Evolutionary conservation across 1,140 invertebrate genomes (phyloP).

Genomic region (Coenobita brevimanus): DNA sequence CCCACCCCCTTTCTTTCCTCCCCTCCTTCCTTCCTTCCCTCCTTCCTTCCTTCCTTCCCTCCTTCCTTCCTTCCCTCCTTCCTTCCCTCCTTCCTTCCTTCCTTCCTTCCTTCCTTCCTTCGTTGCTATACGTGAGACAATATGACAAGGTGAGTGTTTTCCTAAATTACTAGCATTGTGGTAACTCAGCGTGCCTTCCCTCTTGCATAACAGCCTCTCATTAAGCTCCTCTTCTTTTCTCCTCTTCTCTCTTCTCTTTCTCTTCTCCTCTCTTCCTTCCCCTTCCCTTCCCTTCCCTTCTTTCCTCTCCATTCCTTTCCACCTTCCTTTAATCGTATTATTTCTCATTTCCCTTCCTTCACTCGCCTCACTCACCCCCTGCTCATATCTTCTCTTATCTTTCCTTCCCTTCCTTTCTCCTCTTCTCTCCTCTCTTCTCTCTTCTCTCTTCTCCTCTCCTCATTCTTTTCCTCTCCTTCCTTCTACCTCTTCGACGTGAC

Average conservation of each 20-base stretch:
- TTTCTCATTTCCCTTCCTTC: background rate
- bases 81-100: too few relatives aligned
- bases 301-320: background rate
- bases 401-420: background rate
- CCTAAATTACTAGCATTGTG: too few relatives aligned
- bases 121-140: too few relatives aligned
- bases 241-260: conserved; percentile 1
- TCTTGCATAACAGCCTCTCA: too few relatives aligned
- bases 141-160: too few relatives aligned
- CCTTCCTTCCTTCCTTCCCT: too few relatives aligned
- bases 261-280: conserved; percentile 5
- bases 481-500: background rate
- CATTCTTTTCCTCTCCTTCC: background rate
- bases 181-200: too few relatives aligned
- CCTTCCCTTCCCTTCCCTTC: background rate
- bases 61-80: too few relatives aligned
- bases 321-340: background rate
- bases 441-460: background rate
- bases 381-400: background rate
- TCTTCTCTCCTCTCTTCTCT: background rate
- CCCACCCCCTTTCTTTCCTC: too few relatives aligned
- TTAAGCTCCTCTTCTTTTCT: background rate
- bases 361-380: background rate
- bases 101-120: too few relatives aligned
- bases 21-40: too few relatives aligned